Evolutionary conservation across 2,113 vertebrate genomes (phyloP), one percentile per base, ranked within the genome.

Genomic region (Carettochelys insculpta): DNA sequence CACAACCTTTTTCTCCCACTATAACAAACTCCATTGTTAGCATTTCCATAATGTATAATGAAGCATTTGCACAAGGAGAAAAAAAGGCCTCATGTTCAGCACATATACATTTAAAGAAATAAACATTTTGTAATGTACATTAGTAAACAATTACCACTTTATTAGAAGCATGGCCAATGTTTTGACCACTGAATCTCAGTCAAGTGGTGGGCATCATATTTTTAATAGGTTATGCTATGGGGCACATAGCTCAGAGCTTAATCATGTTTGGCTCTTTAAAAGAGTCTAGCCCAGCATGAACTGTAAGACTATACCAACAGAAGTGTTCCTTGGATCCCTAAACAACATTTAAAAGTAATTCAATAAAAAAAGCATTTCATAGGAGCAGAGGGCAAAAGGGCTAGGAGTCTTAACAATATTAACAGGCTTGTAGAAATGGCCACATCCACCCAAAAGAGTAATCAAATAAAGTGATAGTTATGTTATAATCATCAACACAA

Each of bases 371-470:
- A 86, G 13, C 43, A 87, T 84, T 92, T 87, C 94, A 94, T 76
- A 54, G 84, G 68, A 92, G 43, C 50, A 90, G 88, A 53, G n/a
- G 82, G 47, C 58, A 93, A 94, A 95, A 58, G 73, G 92, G 83
- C 92, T 73, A 92, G 88, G 56, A 94, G 77, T 73, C 80, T 91
- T 95, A 95, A 96, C 80, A 94, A 95, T 91, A 94, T 94, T 95
- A 95, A 94, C 92, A 94, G 93, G 51, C 93, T 92, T 95, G 79
- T 47, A 90, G 43, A 93, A 96, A 92, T 58, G 91, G 81, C 86
- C 82, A 87, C 6, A 2, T 90, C 58, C 54, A 95, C 92, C 78
- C 87, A 92, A 89, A 95, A 95, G 91, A 51, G 84, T 82, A 96
- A 93, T 91, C 80, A 93, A 95, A 92, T 88, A 65, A 93, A 95